Evolutionary conservation across 2,888 invertebrate species (phyloP).

Genomic region (Actias luna): DNA sequence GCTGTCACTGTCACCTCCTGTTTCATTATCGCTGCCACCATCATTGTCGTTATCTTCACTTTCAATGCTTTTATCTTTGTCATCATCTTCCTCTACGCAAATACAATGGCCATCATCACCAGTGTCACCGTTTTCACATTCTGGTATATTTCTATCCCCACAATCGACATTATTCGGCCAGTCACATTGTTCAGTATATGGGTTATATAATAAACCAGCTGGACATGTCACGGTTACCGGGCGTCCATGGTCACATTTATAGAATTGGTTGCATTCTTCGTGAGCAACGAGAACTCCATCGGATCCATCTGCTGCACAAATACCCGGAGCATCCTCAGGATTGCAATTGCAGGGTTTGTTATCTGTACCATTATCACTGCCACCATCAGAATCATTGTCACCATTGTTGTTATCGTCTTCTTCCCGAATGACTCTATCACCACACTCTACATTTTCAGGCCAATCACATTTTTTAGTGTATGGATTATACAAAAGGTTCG

Average conservation of each 20-base stretch:
- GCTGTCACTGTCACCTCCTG: constrained; percentile 30
- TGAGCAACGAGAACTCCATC: constrained; percentile 21
- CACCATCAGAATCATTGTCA: constrained; percentile 14
- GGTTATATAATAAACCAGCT: background rate
- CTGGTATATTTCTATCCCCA: constrained; percentile 14
- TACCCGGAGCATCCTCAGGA: constrained; percentile 17
- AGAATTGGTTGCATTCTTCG: constrained; percentile 18
- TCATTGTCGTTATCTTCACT: constrained; percentile 7
- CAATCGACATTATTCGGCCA: constrained; percentile 17
- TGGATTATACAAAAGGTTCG: constrained; percentile 39
- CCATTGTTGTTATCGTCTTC: constrained; percentile 21
- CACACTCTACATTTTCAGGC: constrained; percentile 45
- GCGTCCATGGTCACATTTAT: constrained; percentile 13
- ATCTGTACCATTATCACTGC: constrained; percentile 13
- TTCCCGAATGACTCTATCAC: constrained; percentile 35
- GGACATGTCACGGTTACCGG: constrained; percentile 11
- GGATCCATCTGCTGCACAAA: constrained; percentile 22
- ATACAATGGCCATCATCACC: constrained; percentile 13
- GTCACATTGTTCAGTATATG: constrained; percentile 7
- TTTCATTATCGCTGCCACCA: constrained; percentile 8
- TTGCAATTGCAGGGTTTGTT: constrained; percentile 13
- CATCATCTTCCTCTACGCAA: constrained; percentile 20
- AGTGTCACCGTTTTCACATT: constrained; percentile 12
- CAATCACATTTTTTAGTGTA: constrained; percentile 42
- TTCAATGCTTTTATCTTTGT: constrained; percentile 18